Evolutionary conservation across 1,140 invertebrate genomes (phyloP).

Genomic region (Panagrolaimus sp.): DNA sequence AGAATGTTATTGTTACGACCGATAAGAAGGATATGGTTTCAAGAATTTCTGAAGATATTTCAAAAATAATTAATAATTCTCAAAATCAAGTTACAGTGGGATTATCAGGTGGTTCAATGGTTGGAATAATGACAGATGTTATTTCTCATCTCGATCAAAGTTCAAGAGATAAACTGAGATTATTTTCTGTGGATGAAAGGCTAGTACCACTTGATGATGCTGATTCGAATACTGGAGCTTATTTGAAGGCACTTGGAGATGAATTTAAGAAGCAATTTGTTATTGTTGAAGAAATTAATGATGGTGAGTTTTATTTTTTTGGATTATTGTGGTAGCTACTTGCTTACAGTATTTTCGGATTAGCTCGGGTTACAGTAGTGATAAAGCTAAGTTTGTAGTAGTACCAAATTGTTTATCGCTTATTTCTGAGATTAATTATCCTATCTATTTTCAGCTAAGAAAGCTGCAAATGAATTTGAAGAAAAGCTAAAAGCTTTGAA

Average conservation of each 20-base stretch:
- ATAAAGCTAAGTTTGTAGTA: too few species aligned
- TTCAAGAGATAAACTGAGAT: not conserved
- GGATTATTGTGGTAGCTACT: slow-evolving; percentile 12
- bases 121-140: not conserved
- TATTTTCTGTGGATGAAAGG: slow-evolving; percentile 49
- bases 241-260: slow-evolving; percentile 33
- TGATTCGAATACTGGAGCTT: slow-evolving; percentile 45
- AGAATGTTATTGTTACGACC: too few species aligned
- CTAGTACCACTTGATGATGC: slow-evolving; percentile 34
- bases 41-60: too few species aligned
- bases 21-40: too few species aligned
- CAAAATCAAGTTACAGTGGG: not conserved
- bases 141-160: not conserved
- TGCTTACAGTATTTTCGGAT: too few species aligned
- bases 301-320: slow-evolving; percentile 27
- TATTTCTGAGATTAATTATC: too few species aligned
- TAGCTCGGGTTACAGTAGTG: too few species aligned
- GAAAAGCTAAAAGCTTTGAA: not conserved
- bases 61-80: too few species aligned
- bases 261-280: slow-evolving; percentile 32
- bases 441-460: not conserved
- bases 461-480: slow-evolving; percentile 16
- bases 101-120: not conserved
- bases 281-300: slow-evolving; percentile 27
- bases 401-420: too few species aligned